Base-by-base conservation (phyloP, 2,888 invertebrate genomes). In the Tipula lateralis region DNA sequence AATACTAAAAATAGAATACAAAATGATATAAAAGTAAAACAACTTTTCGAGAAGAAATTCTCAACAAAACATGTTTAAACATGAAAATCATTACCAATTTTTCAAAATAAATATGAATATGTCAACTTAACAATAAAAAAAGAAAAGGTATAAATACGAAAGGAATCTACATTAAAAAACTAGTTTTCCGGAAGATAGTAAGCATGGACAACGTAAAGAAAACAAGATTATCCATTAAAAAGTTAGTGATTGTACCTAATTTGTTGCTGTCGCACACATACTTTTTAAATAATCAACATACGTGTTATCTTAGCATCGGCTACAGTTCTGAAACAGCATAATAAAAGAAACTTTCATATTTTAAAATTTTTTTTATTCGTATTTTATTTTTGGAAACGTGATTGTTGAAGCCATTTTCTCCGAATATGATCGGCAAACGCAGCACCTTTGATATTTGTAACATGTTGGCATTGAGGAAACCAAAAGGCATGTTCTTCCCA, bases 1-100 rank as follows among this genome's bases (percentile, higher is more conserved):
- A 30, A 83, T 2, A n/a, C 9, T 4, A 1, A 6, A 9, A 30
- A 30, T n/a, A 1, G 29, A 0, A n/a, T 32, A 3, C 7, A 82
- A 82, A 82, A 82, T 29, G 82, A 82, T 82, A n/a, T 29, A 82
- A 82, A 82, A 82, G n/a, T 82, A 29, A 24, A 29, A n/a, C 24
- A 9, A 29, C 7, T 82, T 6, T 82, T 82, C n/a, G 1, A 29
- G 29, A 24, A 82, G 4, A n/a, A 29, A 29, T 82, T 83, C n/a
- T n/a, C n/a, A n/a, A n/a, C n/a, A n/a, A n/a, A n/a, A n/a, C n/a
- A n/a, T n/a, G n/a, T n/a, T n/a, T n/a, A n/a, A n/a, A n/a, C n/a
- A n/a, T n/a, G n/a, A n/a, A n/a, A n/a, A n/a, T n/a, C n/a, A n/a
- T n/a, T n/a, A n/a, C n/a, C n/a, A n/a, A n/a, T n/a, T n/a, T n/a